Conservation (phyloP, 2,888 invertebrate genomes). For the Eupithecia dodoneata region DNA sequence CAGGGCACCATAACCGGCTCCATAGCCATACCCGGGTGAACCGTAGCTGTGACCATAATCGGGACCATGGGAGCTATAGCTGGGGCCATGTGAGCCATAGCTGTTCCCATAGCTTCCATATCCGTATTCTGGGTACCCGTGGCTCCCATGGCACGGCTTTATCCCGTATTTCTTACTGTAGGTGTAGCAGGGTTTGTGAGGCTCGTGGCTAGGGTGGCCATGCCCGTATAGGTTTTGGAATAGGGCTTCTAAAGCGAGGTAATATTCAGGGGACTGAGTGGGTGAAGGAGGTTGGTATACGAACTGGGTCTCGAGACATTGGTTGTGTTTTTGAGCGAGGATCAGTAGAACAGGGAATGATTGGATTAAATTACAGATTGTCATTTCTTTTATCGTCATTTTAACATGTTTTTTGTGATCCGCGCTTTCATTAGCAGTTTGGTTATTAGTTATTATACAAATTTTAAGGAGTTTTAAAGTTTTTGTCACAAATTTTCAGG, state of each 20-base stretch:
- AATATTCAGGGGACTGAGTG: slow-evolving; percentile 74
- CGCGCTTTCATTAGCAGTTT: not conserved
- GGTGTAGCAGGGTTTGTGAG: slow-evolving; percentile 23
- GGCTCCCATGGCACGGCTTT: slow-evolving; percentile 24
- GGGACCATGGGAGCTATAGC: slow-evolving; percentile 24
- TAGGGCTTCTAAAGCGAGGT: slow-evolving; percentile 71
- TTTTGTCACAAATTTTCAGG: not conserved
- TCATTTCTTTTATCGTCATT: slow-evolving; percentile 70
- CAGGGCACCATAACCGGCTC: slow-evolving; percentile 23
- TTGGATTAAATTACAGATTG: slow-evolving; percentile 72
- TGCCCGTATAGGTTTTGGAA: slow-evolving; percentile 64
- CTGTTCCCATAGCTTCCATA: slow-evolving; percentile 27
- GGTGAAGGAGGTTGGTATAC: slow-evolving; percentile 73
- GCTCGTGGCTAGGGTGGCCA: slow-evolving; percentile 30
- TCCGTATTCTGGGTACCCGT: not conserved
- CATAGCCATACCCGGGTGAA: slow-evolving; percentile 26
- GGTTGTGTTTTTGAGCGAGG: slow-evolving; percentile 70
- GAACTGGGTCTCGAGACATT: slow-evolving; percentile 70
- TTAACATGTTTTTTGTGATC: slow-evolving; percentile 17
- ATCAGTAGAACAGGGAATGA: slow-evolving; percentile 74
- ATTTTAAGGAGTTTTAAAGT: not conserved
- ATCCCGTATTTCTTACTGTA: slow-evolving; percentile 33
- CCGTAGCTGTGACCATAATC: slow-evolving; percentile 27
- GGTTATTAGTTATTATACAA: not conserved
- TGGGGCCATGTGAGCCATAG: slow-evolving; percentile 18